Conservation (phyloP, 1,140 invertebrate species). For the Megalopta genalis region DNA sequence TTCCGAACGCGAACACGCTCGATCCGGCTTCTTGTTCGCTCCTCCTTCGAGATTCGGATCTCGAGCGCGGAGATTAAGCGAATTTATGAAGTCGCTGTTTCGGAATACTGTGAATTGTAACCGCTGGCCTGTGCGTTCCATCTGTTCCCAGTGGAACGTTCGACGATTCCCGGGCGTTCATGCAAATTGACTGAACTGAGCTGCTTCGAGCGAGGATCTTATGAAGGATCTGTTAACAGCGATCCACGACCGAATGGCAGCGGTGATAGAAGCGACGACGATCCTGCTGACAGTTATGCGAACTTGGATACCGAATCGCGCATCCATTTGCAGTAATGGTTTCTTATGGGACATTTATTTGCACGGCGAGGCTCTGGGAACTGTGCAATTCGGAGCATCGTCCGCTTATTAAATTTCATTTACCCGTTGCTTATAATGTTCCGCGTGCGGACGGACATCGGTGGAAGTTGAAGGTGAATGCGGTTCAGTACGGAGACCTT, state of each 20-base stretch:
- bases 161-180: no score
- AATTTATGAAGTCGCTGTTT: conserved; percentile 16
- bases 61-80: neutral
- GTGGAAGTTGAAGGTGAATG: no score
- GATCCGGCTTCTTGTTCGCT: no score
- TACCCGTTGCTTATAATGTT: neutral
- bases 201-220: neutral
- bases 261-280: neutral
- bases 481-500: neutral
- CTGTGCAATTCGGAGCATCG: no score
- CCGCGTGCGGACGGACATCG: neutral
- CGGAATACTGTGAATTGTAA: neutral
- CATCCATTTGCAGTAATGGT: neutral
- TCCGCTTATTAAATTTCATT: neutral
- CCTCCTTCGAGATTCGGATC: neutral
- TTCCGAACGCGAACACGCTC: neutral
- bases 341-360: neutral
- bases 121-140: no score
- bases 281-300: neutral
- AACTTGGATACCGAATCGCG: neutral
- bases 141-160: no score
- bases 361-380: neutral
- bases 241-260: neutral
- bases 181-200: neutral
- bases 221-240: neutral